These are phyloP conservation scores for Sander lucioperca DNA, from an alignment of 2,113 vertebrate genomes.

Conservation along the genomic window DNA sequence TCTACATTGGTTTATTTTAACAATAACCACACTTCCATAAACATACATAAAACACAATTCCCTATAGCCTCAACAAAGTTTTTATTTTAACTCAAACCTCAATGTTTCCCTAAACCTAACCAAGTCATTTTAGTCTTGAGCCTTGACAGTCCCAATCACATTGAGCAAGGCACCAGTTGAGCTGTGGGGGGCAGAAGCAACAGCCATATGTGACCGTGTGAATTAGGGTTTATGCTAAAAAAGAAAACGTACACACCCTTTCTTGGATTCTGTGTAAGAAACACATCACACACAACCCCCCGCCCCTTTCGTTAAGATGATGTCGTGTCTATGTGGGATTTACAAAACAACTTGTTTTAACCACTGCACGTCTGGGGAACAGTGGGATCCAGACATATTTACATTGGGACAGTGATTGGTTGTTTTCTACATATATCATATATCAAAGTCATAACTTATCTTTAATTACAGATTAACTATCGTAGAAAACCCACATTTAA, in stretches of 20 bases:
- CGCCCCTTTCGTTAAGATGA: background rate
- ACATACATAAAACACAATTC: background rate
- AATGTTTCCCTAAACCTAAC: background rate
- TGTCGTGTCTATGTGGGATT: conserved; percentile 22
- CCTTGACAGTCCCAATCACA: background rate
- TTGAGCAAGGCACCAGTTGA: background rate
- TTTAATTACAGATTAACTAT: conserved; percentile 32
- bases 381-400: conserved; percentile 14
- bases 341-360: conserved; percentile 23
- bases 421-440: background rate
- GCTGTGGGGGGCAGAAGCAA: background rate
- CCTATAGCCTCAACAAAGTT: background rate
- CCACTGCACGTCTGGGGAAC: conserved; percentile 11
- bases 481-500: conserved; percentile 8
- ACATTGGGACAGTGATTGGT: background rate
- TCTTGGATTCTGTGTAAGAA: background rate
- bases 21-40: too few relatives aligned
- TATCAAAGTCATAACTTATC: conserved; percentile 26
- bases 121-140: background rate
- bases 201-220: background rate
- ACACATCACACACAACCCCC: background rate
- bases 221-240: background rate
- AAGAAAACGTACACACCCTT: background rate
- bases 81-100: background rate
- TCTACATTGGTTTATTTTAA: too few relatives aligned